Evolutionary conservation across 2,888 invertebrate species (phyloP), one percentile per base, ranked within the genome.

Genomic region (Ormyrus labotus): DNA sequence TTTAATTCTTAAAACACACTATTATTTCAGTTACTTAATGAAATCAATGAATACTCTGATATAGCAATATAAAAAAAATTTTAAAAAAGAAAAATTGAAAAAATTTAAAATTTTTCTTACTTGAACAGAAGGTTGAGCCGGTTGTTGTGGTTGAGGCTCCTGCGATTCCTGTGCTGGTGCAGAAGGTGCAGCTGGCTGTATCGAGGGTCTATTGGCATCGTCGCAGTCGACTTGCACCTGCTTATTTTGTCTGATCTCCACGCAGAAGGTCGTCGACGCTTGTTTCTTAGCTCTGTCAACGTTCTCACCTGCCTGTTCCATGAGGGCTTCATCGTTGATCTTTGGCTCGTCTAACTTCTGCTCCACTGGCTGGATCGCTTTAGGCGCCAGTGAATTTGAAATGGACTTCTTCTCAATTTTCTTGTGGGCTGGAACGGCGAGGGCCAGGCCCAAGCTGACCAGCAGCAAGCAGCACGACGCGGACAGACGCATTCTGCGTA

Each of bases 281-380:
- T 80, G 68, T 19, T 82, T 82, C 75, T 82, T 82, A 6, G 82
- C 80, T 10, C 82, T 71, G 63, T 75, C 80, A 9, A 78, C 60
- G 6, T 63, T 78, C 9, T 53, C 74, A 1, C 67, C 78, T 9
- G 57, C 34, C 13, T 45, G 7, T 55, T 78, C 80, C 13, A 63
- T 45, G 7, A 81, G 47, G 0, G 72, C 69, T n/a, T 61, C 67
- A 6, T 79, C 81, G 72, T n/a, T 45, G 4, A 78, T 10, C 2
- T 67, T 71, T 0, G 69, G 57, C 5, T 19, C 74, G 48, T 80
- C 80, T 0, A 80, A 58, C n/a, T 70, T 64, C 60, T 80, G 80
- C 3, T 69, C 65, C 8, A 61, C 76, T n/a, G 70, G 61, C n/a
- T 80, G 64, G 50, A 50, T 48, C 10, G 73, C 68, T 19, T 60